Percentiles rank a stretch among this genome's conserved stretches.
Evolutionary conservation across 2,113 vertebrate species (phyloP).

Genomic region (Sinocyclocheilus rhinocerous): DNA sequence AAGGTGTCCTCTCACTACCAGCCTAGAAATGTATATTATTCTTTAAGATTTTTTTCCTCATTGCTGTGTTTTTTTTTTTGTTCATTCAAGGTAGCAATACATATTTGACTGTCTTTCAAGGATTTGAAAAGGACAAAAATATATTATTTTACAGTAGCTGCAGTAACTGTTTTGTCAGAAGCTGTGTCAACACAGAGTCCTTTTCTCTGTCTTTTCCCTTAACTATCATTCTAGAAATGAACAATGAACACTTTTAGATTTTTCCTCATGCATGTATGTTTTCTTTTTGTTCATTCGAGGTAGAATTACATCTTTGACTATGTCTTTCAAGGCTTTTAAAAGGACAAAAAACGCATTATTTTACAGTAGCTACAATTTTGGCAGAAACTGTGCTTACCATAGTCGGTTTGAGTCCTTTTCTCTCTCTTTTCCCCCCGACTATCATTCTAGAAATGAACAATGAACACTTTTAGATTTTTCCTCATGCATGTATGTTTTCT

Average conservation of each 20-base stretch:
- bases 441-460: not conserved
- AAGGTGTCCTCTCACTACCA: too few relatives aligned
- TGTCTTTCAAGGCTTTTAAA: too few relatives aligned
- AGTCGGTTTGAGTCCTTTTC: not conserved
- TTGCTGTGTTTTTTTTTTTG: too few relatives aligned
- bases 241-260: not conserved
- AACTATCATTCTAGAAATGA: not conserved
- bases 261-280: not conserved
- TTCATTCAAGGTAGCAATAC: too few relatives aligned
- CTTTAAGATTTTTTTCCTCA: too few relatives aligned
- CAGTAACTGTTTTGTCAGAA: not conserved
- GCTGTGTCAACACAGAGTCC: not conserved
- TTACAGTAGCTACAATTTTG: not conserved
- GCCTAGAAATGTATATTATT: too few relatives aligned
- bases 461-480: not conserved
- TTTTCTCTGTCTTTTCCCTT: not conserved
- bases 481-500: not conserved
- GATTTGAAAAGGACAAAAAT: too few relatives aligned
- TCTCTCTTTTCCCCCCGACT: not conserved
- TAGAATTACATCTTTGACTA: constrained; percentile 9
- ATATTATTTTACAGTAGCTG: too few relatives aligned
- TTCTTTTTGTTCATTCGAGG: not conserved
- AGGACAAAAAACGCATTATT: too few relatives aligned
- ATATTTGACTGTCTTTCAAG: too few relatives aligned
- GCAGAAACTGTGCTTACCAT: not conserved